Base-by-base conservation (phyloP, 1,140 invertebrate species). In the Anastrepha obliqua region DNA sequence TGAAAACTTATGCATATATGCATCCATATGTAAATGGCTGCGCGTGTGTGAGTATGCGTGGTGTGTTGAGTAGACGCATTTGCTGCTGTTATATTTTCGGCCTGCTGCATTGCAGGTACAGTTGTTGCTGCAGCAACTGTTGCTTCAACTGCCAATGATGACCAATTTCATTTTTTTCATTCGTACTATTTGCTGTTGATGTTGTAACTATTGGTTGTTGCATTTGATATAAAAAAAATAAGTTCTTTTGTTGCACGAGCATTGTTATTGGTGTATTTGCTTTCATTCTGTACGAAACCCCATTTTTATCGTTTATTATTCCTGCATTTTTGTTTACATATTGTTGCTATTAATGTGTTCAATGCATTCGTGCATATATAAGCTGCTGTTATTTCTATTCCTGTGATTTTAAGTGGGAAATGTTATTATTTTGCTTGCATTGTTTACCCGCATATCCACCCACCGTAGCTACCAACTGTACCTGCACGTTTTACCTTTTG, bases 371-470 rank as follows among this genome's bases (percentile, higher is more conserved):
- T 81, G 47, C 47, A 81, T 81, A 81, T n/a, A n/a, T 81, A 81
- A 81, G 74, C 74, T 81, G 74, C 55, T 51, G 74, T 51, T 62
- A 11, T 81, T 81, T 55, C 44, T 17, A 3, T 81, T 55, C 15
- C 74, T 81, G 74, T 81, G 74, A 81, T 81, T 81, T 81, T 81
- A 55, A 81, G 74, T 81, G 74, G 47, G 47, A 81, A 81, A 81
- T 81, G 74, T 81, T 81, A 55, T 81, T 81, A 81, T 81, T 81
- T 55, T 42, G 44, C 74, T 29, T 74, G 44, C 70, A 42, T 9
- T 51, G 70, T 74, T 29, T 29, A 29, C 29, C 29, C 29, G 29
- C 29, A 29, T 29, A 29, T 29, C 29, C 29, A 29, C 29, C 29
- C 29, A 29, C 29, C 29, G 29, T 29, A 29, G 29, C 29, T 29